Conservation (phyloP, 2,797 vertebrate genomes). For the Lutjanus argentimaculatus region DNA sequence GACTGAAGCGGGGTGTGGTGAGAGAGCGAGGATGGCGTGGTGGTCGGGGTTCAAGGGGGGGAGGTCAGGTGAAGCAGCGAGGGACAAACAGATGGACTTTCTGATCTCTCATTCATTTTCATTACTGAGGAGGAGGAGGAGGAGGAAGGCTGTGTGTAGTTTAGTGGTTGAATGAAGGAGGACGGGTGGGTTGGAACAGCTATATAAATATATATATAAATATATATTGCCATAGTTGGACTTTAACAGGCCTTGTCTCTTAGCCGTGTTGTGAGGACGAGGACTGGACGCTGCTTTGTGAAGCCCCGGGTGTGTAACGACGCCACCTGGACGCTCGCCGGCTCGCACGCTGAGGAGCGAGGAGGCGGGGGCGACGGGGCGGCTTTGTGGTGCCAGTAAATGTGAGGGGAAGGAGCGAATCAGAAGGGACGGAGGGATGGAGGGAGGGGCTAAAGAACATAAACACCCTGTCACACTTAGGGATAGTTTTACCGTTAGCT, state of each 20-base stretch:
- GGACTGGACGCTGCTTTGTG: conserved; percentile 9
- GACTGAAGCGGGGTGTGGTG: conserved; percentile 4
- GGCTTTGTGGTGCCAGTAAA: background rate
- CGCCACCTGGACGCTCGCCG: conserved; percentile 5
- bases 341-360: background rate
- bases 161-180: conserved; percentile 42
- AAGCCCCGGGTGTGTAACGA: background rate
- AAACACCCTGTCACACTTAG: conserved; percentile 54
- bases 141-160: conserved; percentile 42
- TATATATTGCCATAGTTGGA: conserved; percentile 62
- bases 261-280: conserved; percentile 20
- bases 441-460: background rate
- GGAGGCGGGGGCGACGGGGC: background rate
- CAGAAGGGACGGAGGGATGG: background rate
- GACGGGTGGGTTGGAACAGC: conserved; percentile 19
- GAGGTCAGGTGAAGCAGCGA: conserved; percentile 59
- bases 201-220: conserved; percentile 65
- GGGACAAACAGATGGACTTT: conserved; percentile 65
- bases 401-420: conserved; percentile 26
- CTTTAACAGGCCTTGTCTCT: conserved; percentile 30
- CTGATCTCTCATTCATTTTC: conserved; percentile 69
- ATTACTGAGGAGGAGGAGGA: conserved; percentile 45
- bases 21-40: conserved; percentile 49
- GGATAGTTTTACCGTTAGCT: conserved; percentile 80
- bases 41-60: conserved; percentile 32